phyloP scores from a whole-genome alignment of 2,888 invertebrate species.

The Dione juno region DNA sequence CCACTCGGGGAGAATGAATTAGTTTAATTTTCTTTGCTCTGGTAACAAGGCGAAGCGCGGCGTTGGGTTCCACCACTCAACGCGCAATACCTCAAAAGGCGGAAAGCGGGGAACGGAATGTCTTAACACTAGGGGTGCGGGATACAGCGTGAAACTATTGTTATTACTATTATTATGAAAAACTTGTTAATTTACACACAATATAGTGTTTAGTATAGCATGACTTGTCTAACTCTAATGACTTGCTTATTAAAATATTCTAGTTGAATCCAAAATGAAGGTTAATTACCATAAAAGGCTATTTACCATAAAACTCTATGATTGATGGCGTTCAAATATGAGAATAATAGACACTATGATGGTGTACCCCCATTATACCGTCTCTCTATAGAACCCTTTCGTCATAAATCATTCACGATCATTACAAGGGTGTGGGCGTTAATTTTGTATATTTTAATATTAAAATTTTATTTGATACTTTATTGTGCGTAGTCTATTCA shows the following conservation, averaged over 20 bases:
- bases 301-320: constrained; percentile 8
- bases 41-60: no score
- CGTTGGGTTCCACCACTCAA: no score
- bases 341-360: constrained; percentile 16
- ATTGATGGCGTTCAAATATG: constrained; percentile 25
- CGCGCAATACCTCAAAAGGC: background rate
- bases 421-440: constrained; percentile 16
- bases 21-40: no score
- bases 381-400: constrained; percentile 26
- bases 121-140: background rate
- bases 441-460: constrained; percentile 13
- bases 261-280: no score
- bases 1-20: no score
- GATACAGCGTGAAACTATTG: background rate
- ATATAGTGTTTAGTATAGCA: no score
- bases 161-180: no score
- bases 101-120: background rate
- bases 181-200: no score
- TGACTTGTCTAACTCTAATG: no score
- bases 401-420: constrained; percentile 29
- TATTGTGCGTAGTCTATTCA: background rate
- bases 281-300: constrained; percentile 1
- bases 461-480: background rate
- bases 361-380: background rate
- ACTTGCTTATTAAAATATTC: no score